Evolutionary conservation across 2,113 vertebrate species (phyloP), one percentile per base, ranked within the genome.

Genomic region (Sebastes fasciatus): DNA sequence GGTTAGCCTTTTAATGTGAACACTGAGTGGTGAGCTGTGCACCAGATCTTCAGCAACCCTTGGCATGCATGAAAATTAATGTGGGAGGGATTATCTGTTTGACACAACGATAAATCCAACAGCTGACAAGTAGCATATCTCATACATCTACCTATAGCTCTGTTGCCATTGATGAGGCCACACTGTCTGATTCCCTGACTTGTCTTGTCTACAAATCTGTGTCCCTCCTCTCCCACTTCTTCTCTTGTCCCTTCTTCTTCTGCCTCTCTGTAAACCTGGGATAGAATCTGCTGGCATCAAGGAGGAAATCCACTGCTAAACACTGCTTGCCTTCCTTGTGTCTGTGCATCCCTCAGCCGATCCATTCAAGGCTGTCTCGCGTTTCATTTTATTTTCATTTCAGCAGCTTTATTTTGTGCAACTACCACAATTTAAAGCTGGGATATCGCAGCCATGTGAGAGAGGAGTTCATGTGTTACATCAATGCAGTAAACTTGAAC

Each of bases 401-500:
- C n/a, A 43, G 12, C 11, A 43, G 46, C 34, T 76, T 63, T 40
- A 34, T 65, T 73, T 74, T 62, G 23, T 70, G 74, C 75, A 67
- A 17, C 40, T 73, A 45, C 46, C 51, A 46, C 49, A 16, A 6
- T 78, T n/a, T 46, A 54, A 63, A 74, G 65, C 62, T 13, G 34
- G 52, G 49, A 23, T 21, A 23, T 12, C 8, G 58, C 21, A 9
- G 48, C 40, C 76, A 80, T 52, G 61, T 84, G 80, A 74, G 43
- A 58, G 58, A 82, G 21, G 10, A 81, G 80, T 72, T 60, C 19
- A 70, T 67, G 79, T 72, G 82, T 77, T 65, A 89, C 64, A 91
- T 79, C 83, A 90, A 90, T 91, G 92, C 87, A 89, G 91, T 88
- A 79, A 93, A 91, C 91, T 92, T 93, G 85, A 88, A 92, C 88